A percentile compares a stretch with the other conserved stretches of the same genome.
phyloP scores from a whole-genome alignment of 2,113 vertebrate genomes.

The Podocnemis expansa region DNA sequence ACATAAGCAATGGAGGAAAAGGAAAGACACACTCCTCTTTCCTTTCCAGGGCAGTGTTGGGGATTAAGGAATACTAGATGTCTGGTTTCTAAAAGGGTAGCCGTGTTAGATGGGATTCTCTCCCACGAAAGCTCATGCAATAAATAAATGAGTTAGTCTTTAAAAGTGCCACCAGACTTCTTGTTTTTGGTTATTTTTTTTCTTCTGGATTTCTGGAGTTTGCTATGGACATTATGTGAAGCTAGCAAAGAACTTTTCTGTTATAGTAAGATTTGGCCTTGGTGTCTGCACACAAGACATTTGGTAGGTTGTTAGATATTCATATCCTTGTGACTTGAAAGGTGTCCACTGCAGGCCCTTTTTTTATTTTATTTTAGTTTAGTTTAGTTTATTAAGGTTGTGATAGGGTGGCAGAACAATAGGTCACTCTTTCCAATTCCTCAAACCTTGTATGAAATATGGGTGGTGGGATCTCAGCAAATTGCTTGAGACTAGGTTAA shows the following conservation, averaged over 20 bases:
- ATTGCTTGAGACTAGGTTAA: background rate
- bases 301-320: background rate
- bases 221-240: constrained; percentile 57
- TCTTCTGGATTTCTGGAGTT: too few relatives aligned
- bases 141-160: too few relatives aligned
- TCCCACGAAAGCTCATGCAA: too few relatives aligned
- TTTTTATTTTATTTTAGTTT: too few relatives aligned
- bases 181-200: too few relatives aligned
- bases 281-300: background rate
- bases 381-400: background rate
- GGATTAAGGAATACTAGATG: constrained; percentile 56
- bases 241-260: constrained; percentile 30
- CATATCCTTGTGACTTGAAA: background rate
- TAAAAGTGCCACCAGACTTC: too few relatives aligned
- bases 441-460: background rate
- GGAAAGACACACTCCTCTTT: background rate
- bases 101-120: too few relatives aligned
- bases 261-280: background rate
- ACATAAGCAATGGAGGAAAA: background rate
- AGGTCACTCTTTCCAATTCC: background rate
- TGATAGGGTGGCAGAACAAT: background rate
- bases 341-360: background rate
- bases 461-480: background rate
- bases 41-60: constrained; percentile 51
- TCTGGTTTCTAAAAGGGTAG: constrained; percentile 59